These are phyloP conservation scores for Archegozetes longisetosus DNA, from an alignment of 1,140 invertebrate genomes.

Conservation along the genomic window DNA sequence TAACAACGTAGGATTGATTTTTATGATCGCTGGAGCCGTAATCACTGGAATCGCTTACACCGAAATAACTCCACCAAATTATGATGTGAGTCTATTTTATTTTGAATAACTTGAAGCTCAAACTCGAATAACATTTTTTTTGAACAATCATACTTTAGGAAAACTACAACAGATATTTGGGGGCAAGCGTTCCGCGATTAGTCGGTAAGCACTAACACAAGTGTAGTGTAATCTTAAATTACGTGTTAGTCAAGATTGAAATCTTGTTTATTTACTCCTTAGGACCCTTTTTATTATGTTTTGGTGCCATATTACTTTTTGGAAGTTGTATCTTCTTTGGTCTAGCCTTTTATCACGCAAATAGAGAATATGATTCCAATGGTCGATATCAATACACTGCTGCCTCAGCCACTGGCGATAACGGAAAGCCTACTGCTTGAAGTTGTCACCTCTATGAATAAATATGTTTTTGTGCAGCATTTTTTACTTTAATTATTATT, in stretches of 20 bases:
- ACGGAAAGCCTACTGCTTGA: not conserved
- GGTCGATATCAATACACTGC: not conserved
- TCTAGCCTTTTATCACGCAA: not conserved
- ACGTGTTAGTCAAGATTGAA: not conserved
- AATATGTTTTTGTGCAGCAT: no score
- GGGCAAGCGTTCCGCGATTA: conserved; percentile 20
- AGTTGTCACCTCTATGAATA: no score
- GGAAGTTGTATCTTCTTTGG: conserved; percentile 20
- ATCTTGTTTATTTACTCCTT: not conserved
- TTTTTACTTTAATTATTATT: no score
- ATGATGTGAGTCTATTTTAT: conserved; percentile 16
- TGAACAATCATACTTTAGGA: conserved; percentile 2
- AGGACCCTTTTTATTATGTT: conserved; percentile 18
- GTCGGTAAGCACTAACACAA: conserved; percentile 15
- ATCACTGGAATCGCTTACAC: conserved; percentile 22
- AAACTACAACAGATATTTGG: conserved; percentile 23
- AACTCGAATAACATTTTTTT: no score
- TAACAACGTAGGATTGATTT: conserved; percentile 15
- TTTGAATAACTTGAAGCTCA: not conserved
- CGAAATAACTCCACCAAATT: conserved; percentile 23
- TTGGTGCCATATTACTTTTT: conserved; percentile 19
- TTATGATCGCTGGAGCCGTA: conserved; percentile 22
- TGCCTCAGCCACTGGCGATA: not conserved
- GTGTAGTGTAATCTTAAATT: not conserved
- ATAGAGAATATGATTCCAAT: not conserved